phyloP scores from a whole-genome alignment of 2,888 invertebrate genomes.

The Masnerella sp. region DNA sequence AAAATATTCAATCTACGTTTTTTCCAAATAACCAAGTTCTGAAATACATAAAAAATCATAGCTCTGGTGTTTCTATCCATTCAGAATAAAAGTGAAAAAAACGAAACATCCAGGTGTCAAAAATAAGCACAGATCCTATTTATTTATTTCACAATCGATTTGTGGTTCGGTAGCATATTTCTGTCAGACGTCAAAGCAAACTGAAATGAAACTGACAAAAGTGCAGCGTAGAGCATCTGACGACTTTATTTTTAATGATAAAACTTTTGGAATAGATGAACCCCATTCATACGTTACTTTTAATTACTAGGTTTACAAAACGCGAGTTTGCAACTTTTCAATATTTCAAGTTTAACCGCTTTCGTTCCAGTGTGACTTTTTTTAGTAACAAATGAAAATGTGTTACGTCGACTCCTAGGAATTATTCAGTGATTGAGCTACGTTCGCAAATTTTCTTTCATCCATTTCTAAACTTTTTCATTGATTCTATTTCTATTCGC shows the following conservation, averaged over 20 bases:
- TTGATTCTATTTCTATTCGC: too few species aligned
- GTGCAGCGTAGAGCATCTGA: constrained; percentile 23
- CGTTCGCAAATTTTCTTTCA: too few species aligned
- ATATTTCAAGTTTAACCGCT: constrained; percentile 20
- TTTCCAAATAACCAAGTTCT: too few species aligned
- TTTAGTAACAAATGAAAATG: constrained; percentile 17
- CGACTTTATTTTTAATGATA: constrained; percentile 52
- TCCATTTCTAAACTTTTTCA: too few species aligned
- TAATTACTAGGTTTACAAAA: constrained; percentile 36
- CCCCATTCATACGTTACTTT: constrained; percentile 43
- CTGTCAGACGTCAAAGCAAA: constrained; percentile 41
- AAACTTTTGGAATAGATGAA: constrained; percentile 49
- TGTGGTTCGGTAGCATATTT: constrained; percentile 45
- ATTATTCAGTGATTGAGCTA: too few species aligned
- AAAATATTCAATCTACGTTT: too few species aligned
- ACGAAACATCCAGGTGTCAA: constrained; percentile 44
- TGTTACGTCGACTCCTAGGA: constrained; percentile 15
- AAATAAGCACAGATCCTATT: constrained; percentile 50
- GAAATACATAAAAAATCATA: too few species aligned
- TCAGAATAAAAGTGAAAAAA: too few species aligned
- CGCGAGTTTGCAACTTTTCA: constrained; percentile 16
- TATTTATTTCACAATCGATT: constrained; percentile 56
- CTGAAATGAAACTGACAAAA: constrained; percentile 53
- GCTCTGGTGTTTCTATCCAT: too few species aligned
- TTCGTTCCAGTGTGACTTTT: constrained; percentile 18